Evolutionary conservation across 2,113 vertebrate species (phyloP).

Genomic region (Etheostoma spectabile): DNA sequence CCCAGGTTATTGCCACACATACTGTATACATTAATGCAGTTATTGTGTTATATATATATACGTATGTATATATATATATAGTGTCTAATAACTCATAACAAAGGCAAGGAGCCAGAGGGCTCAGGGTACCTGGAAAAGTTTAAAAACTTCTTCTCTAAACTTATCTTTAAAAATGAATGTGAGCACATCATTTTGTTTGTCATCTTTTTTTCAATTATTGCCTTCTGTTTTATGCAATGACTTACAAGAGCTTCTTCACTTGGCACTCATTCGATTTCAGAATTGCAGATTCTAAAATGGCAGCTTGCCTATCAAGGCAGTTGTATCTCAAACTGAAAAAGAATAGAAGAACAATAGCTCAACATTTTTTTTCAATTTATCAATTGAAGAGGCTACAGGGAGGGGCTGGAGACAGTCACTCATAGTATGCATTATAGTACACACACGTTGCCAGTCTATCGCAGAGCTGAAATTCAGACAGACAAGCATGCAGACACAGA

Average conservation of each 20-base stretch:
- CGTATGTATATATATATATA: neutral
- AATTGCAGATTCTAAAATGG: constrained; percentile 72
- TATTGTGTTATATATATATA: neutral
- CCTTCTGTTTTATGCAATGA: neutral
- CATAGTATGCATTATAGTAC: neutral
- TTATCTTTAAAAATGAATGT: too few relatives aligned
- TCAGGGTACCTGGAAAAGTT: neutral
- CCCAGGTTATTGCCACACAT: constrained; percentile 82
- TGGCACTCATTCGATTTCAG: constrained; percentile 75
- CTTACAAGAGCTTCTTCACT: constrained; percentile 82
- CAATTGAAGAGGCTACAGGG: neutral
- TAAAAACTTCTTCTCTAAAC: too few relatives aligned
- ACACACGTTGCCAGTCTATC: neutral
- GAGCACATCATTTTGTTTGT: too few relatives aligned
- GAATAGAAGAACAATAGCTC: neutral
- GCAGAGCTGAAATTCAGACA: neutral
- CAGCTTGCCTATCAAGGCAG: constrained; percentile 73
- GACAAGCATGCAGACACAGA: neutral
- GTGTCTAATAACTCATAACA: neutral
- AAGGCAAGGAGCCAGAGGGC: neutral
- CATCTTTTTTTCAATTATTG: too few relatives aligned
- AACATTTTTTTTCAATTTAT: neutral
- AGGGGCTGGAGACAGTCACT: neutral
- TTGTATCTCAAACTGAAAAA: constrained; percentile 79
- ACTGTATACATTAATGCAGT: constrained; percentile 34